Evolutionary conservation across 2,888 invertebrate species (phyloP).

Genomic region (Subacronicta megacephala): DNA sequence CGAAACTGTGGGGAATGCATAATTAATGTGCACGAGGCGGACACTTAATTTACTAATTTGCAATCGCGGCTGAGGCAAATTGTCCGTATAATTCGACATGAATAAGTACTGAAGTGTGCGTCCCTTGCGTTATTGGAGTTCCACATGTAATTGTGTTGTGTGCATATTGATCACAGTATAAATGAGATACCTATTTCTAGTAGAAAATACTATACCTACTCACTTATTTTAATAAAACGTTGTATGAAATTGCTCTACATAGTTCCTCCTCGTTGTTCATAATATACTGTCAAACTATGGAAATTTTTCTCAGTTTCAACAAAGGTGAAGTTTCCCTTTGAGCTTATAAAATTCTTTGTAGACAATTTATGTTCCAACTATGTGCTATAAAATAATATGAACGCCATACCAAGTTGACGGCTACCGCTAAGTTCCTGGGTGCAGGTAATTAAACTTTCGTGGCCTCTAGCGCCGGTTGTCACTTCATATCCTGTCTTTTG

Average conservation of each 20-base stretch:
- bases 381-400: slow-evolving; percentile 47
- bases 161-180: slow-evolving; percentile 36
- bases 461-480: slow-evolving; percentile 72
- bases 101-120: slow-evolving; percentile 51
- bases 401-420: slow-evolving; percentile 31
- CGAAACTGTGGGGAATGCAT: slow-evolving; percentile 69
- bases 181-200: slow-evolving; percentile 11
- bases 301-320: slow-evolving; percentile 25
- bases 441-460: slow-evolving; percentile 75
- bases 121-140: slow-evolving; percentile 29
- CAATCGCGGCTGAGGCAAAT: slow-evolving; percentile 63
- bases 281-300: slow-evolving; percentile 33
- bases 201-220: slow-evolving; percentile 4
- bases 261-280: slow-evolving; percentile 11
- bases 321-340: slow-evolving; percentile 34
- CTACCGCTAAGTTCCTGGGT: slow-evolving; percentile 54
- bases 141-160: slow-evolving; percentile 24
- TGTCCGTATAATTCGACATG: slow-evolving; percentile 61
- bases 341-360: slow-evolving; percentile 25
- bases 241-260: slow-evolving; percentile 2
- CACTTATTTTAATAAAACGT: neutral
- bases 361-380: slow-evolving; percentile 39
- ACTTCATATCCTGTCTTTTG: slow-evolving; percentile 69
- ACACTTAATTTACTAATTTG: slow-evolving; percentile 69
- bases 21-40: slow-evolving; percentile 70